Base-by-base conservation (phyloP, 2,797 vertebrate genomes). In the Calcarius lapponicus region DNA sequence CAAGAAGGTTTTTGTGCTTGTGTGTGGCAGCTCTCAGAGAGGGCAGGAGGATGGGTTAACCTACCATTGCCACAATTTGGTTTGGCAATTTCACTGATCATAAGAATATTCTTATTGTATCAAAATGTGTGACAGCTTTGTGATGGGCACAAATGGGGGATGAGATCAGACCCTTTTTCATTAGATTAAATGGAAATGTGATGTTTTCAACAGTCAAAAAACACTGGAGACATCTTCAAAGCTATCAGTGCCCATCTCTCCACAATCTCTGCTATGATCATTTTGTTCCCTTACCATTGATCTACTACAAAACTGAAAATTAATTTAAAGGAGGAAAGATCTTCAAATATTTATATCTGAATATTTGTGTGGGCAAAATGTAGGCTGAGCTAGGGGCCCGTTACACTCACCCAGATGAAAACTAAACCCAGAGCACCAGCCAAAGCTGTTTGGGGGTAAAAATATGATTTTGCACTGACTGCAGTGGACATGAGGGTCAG, bases 271-370 rank as follows among this genome's bases (percentile, higher is more conserved):
- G 36, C 67, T 85, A 31, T 4, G 45, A 96, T 95, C 80, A 57
- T 88, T 96, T 87, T 95, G 71, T 93, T 95, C 88, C 58, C n/a
- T 93, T 88, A n/a, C 73, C 87, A 92, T 69, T 95, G 93, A 93
- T 94, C 88, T 93, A 43, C 70, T 91, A 86, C 72, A 84, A 91
- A 88, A 95, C 42, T 21, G 76, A 87, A 78, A 87, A 95, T 88
- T 93, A 92, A 69, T 95, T 92, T 88, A 84, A 91, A 92, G 64
- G 50, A 80, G 88, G 65, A 66, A 92, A 90, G 58, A 90, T 85
- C 80, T 94, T 94, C 58, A 93, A 93, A 91, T 95, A 89, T 88
- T 93, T 92, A 64, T 90, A 32, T 86, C 51, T 80, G 83, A 93
- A 80, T 69, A 64, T 36, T 80, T 48, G 47, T 28, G 45, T 61